These are phyloP conservation scores for Anoplophora glabripennis DNA, from an alignment of 1,140 invertebrate genomes.

Conservation along the genomic window DNA sequence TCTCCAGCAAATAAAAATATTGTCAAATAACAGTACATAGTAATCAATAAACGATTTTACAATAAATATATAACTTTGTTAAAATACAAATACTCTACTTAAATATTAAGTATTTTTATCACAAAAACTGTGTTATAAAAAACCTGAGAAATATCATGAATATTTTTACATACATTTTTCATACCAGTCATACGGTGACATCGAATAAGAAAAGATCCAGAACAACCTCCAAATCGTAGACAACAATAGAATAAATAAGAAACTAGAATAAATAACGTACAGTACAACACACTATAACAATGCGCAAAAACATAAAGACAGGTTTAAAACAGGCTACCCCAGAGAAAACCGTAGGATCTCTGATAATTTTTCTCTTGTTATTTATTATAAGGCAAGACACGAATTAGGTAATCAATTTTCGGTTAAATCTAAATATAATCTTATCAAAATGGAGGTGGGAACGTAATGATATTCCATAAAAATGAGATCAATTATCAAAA, in stretches of 20 bases:
- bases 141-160: conserved; percentile 27
- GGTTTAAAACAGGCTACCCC: neutral
- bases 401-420: too few species aligned
- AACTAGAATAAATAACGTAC: conserved; percentile 23
- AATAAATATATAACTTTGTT: conserved; percentile 31
- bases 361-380: too few species aligned
- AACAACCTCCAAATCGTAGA: conserved; percentile 16
- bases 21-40: conserved; percentile 2
- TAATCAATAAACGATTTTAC: conserved; percentile 37
- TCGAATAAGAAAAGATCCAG: conserved; percentile 1
- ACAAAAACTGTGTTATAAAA: conserved; percentile 34
- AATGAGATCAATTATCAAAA: neutral
- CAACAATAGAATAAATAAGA: conserved; percentile 21
- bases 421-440: neutral
- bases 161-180: conserved; percentile 3
- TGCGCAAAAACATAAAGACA: conserved; percentile 21
- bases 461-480: too few species aligned
- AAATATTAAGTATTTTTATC: conserved; percentile 47
- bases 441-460: too few species aligned
- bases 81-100: conserved; percentile 47
- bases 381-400: too few species aligned
- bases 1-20: neutral
- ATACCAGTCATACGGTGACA: neutral
- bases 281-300: conserved; percentile 23
- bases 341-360: neutral